phyloP scores from a whole-genome alignment of 2,888 invertebrate species.

The Crioceris asparagi region DNA sequence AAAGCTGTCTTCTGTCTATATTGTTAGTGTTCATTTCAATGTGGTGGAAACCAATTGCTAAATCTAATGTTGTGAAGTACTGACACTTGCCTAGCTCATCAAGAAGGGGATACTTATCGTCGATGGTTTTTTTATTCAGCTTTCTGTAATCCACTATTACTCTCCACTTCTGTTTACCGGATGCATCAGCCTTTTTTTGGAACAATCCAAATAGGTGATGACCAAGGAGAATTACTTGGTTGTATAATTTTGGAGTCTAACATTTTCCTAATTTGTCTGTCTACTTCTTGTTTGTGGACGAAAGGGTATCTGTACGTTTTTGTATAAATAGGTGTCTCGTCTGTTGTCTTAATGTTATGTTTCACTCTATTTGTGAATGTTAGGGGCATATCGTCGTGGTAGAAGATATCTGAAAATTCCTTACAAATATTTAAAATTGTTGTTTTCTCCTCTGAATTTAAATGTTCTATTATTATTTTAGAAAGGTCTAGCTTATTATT shows the following conservation, averaged over 20 bases:
- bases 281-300: constrained; percentile 21
- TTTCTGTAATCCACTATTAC: constrained; percentile 17
- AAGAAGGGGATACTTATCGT: constrained; percentile 15
- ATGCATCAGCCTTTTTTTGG: constrained; percentile 15
- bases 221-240: constrained; percentile 17
- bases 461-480: too few relatives aligned
- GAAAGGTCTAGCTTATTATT: too few relatives aligned
- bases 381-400: neutral
- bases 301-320: constrained; percentile 22
- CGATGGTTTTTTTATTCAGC: constrained; percentile 14
- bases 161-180: constrained; percentile 18
- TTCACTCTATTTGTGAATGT: constrained; percentile 10
- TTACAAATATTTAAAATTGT: neutral
- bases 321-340: constrained; percentile 12
- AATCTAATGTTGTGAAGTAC: constrained; percentile 15
- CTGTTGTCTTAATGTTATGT: constrained; percentile 12
- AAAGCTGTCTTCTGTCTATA: constrained; percentile 16
- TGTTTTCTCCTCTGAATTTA: constrained; percentile 4
- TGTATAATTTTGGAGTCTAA: constrained; percentile 14
- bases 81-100: constrained; percentile 13
- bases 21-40: constrained; percentile 14
- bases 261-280: constrained; percentile 19
- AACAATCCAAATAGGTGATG: constrained; percentile 21
- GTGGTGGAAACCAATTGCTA: constrained; percentile 16
- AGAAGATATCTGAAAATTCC: constrained; percentile 4